Evolutionary conservation across 2,797 vertebrate genomes (phyloP), one percentile per base, ranked within the genome.

Genomic region (Aldrovandia affinis): DNA sequence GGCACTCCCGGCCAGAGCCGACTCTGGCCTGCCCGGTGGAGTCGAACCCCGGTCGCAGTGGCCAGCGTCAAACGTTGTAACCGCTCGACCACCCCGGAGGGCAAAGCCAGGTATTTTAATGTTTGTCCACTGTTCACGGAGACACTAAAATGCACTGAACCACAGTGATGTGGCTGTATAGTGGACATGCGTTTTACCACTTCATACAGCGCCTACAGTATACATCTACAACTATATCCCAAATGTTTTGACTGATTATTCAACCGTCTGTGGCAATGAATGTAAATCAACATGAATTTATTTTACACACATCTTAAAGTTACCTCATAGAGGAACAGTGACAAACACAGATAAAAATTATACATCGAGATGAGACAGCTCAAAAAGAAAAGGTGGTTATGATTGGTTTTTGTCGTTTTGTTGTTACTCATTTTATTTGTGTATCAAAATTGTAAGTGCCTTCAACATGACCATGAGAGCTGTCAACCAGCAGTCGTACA

Each of bases 391-490:
- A 22, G 57, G 89, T 44, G 39, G 14, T 57, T 84, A 59, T 70
- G 52, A 78, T 65, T 52, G n/a, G 44, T 33, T 77, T 81, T 82
- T 91, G 92, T 94, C 93, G 89, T 25, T 22, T 92, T 91, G 87
- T 92, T 94, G 80, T 86, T 82, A 93, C 73, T 77, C 91, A 88
- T 88, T 94, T 95, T 95, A 94, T 96, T 95, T 93, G 92, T 95
- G 92, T 96, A 96, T 96, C 94, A 96, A 96, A 96, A 96, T 95
- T 93, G 93, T 93, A 96, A 96, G 95, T 96, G 96, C 94, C 95
- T 95, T 94, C 90, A 90, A 91, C 93, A 90, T 94, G 93, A 95
- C 93, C 87, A 87, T 86, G 82, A 85, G 47, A 89, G 91, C 77
- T 87, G 91, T 92, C 86, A 91, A 93, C 89, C 88, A 89, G 93